These are phyloP conservation scores for Strix aluco DNA, from an alignment of 2,113 vertebrate genomes.

Conservation along the genomic window DNA sequence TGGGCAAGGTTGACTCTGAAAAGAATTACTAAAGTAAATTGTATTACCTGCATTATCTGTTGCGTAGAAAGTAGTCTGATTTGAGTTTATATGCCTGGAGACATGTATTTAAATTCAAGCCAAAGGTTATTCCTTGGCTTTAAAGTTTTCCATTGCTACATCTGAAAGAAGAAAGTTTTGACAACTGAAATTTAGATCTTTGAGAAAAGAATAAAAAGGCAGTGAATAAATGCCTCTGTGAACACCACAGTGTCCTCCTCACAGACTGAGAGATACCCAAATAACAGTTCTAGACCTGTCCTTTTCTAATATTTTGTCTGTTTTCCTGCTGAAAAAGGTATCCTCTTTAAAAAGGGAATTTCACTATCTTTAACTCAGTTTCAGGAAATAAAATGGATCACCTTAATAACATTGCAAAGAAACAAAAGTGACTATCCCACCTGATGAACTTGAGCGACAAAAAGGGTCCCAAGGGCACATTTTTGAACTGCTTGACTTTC, in stretches of 20 bases:
- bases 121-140: conserved; percentile 14
- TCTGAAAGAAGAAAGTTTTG: conserved; percentile 36
- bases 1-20: background rate
- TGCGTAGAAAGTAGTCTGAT: background rate
- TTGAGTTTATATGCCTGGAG: background rate
- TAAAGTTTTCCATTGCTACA: background rate
- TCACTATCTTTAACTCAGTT: background rate
- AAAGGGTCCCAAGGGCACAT: background rate
- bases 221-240: conserved; percentile 30
- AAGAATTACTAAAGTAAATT: background rate
- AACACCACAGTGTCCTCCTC: background rate
- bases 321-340: background rate
- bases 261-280: background rate
- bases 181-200: conserved; percentile 45
- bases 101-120: conserved; percentile 19
- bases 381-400: background rate
- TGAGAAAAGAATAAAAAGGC: conserved; percentile 22
- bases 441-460: background rate
- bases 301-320: background rate
- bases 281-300: background rate
- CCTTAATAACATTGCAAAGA: background rate
- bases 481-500: background rate
- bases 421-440: background rate
- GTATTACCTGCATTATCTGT: background rate
- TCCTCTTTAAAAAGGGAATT: background rate